Base-by-base conservation (phyloP, 2,888 invertebrate species). In the Volucella inanis region DNA sequence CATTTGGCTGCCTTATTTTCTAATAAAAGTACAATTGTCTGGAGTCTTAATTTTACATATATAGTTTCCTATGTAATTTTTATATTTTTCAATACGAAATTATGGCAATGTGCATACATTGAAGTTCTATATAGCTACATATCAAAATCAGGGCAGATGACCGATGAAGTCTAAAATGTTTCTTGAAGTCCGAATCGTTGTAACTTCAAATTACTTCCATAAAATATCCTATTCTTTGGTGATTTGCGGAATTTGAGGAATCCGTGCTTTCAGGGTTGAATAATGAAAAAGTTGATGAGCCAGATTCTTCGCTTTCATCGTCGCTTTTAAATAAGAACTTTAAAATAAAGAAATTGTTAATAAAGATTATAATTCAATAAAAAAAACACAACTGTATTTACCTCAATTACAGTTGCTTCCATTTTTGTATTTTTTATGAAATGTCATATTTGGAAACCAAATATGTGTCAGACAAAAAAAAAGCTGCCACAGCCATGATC, bases 71-170 rank as follows among this genome's bases (percentile, higher is more conserved):
- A n/a, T n/a, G n/a, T n/a, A n/a, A n/a, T n/a, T n/a, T n/a, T n/a
- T n/a, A n/a, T n/a, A n/a, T n/a, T n/a, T n/a, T n/a, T n/a, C n/a
- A n/a, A n/a, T n/a, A n/a, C n/a, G n/a, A n/a, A n/a, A n/a, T n/a
- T n/a, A n/a, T n/a, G 38, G 55, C 6, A 38, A 55, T 22, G 55
- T 22, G 14, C 1, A 55, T 55, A 59, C 43, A 39, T 15, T 15
- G 22, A 41, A 15, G 8, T 22, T 22, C 18, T 22, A 22, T 22
- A 22, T 22, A 39, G 1, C 12, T 59, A 59, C 2, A 11, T 14
- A 59, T 59, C 41, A 59, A 59, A 59, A 59, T 59, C 22, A 38
- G 55, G 31, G 55, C 55, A 55, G 55, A 43, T 59, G 43, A 59
- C 2, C 59, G 59, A 10, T 39, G 39, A n/a, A 59, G 41, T 43